phyloP scores from a whole-genome alignment of 2,888 invertebrate genomes.

The Silvanus unidentatus region DNA sequence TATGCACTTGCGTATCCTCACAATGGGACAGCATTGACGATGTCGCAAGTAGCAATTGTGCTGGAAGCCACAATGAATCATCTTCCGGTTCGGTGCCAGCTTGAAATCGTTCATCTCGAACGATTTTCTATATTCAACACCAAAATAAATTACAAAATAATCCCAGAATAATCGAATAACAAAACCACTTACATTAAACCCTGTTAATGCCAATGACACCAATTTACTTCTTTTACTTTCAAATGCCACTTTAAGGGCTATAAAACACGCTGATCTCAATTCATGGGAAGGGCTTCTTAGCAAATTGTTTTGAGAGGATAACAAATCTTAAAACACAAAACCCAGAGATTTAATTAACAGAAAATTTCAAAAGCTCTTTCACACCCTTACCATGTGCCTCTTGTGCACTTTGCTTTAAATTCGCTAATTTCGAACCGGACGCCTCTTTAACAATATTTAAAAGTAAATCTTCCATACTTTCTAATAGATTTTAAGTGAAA shows the following conservation, averaged over 20 bases:
- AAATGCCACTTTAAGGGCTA: slow-evolving; percentile 78
- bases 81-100: slow-evolving; percentile 86
- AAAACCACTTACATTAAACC: slow-evolving; percentile 74
- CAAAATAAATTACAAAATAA: too few relatives aligned
- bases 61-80: slow-evolving; percentile 88
- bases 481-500: background rate
- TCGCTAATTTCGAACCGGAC: slow-evolving; percentile 67
- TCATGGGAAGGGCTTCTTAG: slow-evolving; percentile 76
- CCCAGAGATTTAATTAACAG: too few relatives aligned
- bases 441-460: slow-evolving; percentile 81
- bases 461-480: slow-evolving; percentile 78
- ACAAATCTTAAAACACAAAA: slow-evolving; percentile 61
- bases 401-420: slow-evolving; percentile 75
- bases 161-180: slow-evolving; percentile 1
- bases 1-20: slow-evolving; percentile 78
- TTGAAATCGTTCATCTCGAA: slow-evolving; percentile 88
- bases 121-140: slow-evolving; percentile 82
- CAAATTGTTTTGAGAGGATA: slow-evolving; percentile 70
- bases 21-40: slow-evolving; percentile 71
- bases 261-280: slow-evolving; percentile 75
- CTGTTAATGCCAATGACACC: slow-evolving; percentile 75
- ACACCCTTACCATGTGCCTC: slow-evolving; percentile 85
- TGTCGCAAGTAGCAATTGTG: slow-evolving; percentile 82
- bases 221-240: slow-evolving; percentile 84
- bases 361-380: background rate